Base-by-base conservation (phyloP, 2,113 vertebrate genomes). In the Hiodon alosoides region DNA sequence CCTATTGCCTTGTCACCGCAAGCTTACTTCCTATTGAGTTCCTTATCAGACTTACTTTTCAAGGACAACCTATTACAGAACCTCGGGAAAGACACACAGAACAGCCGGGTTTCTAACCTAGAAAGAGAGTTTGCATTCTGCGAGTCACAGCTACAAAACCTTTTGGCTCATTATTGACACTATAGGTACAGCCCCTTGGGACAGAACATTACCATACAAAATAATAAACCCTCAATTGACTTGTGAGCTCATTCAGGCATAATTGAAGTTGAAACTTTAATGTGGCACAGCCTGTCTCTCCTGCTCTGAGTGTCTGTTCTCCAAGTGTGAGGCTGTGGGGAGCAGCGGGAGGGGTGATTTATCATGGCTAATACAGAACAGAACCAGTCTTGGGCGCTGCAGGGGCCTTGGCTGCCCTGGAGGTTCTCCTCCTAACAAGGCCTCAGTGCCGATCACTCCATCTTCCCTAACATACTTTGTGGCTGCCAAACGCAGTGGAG, bases 231-330 rank as follows among this genome's bases (percentile, higher is more conserved):
- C 69, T 72, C 48, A 51, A 65, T 47, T 64, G 65, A 72, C 53
- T 59, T 7, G 16, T 73, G 73, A 76, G 50, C 10, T 10, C 47
- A 57, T 68, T 52, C 11, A 10, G 57, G 17, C n/a, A 52, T 75
- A 82, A 78, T 78, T 55, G 52, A 55, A 59, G 73, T 54, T 74
- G 78, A 74, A 77, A 78, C 14, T 69, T 69, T 69, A 77, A 75
- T 67, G 69, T 69, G 50, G 54, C 68, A 54, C 70, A 17, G 48
- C 17, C 6, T 55, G 10, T 9, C 74, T 69, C 66, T 53, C 31
- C 64, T 14, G 68, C 14, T 5, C 14, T 71, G 11, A 17, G 16
- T 47, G 66, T 13, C 66, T 74, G 69, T 67, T 61, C 17, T 51
- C 68, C 50, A 17, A 62, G 57, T 8, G 64, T 46, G 51, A 75